These are phyloP conservation scores for Aspidiotus destructor DNA, from an alignment of 2,888 invertebrate species.

Conservation along the genomic window DNA sequence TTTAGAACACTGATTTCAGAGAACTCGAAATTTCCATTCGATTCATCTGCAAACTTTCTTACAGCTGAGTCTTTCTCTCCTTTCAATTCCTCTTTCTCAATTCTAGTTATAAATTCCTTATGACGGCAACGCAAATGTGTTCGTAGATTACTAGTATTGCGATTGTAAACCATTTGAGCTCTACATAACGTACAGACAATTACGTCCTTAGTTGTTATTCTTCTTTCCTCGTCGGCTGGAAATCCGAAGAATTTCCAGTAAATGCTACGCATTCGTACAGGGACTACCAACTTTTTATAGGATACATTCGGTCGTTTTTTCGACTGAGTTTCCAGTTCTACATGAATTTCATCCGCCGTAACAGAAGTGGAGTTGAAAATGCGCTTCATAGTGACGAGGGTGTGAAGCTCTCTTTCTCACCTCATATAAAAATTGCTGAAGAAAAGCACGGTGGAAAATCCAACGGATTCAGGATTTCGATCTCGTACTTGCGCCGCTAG, in stretches of 20 bases:
- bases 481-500: too few species aligned
- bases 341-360: too few species aligned
- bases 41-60: conserved; percentile 37
- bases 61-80: background rate
- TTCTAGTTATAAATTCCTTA: conserved; percentile 19
- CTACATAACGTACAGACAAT: conserved; percentile 46
- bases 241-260: conserved; percentile 49
- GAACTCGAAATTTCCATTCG: conserved; percentile 39
- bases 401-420: too few species aligned
- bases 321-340: too few species aligned
- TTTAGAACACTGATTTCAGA: background rate
- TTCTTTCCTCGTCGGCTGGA: conserved; percentile 45
- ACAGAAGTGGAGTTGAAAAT: too few species aligned
- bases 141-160: conserved; percentile 46
- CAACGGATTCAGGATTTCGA: too few species aligned
- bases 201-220: conserved; percentile 41
- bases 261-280: conserved; percentile 46
- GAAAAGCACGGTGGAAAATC: too few species aligned
- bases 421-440: too few species aligned
- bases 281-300: conserved; percentile 46
- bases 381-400: too few species aligned
- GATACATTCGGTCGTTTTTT: conserved; percentile 4
- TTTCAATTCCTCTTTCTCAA: conserved; percentile 1
- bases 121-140: conserved; percentile 48
- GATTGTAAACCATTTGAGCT: conserved; percentile 46